These are phyloP conservation scores for Drosophila sechellia DNA, from an alignment of 1,140 invertebrate species.

Conservation along the genomic window DNA sequence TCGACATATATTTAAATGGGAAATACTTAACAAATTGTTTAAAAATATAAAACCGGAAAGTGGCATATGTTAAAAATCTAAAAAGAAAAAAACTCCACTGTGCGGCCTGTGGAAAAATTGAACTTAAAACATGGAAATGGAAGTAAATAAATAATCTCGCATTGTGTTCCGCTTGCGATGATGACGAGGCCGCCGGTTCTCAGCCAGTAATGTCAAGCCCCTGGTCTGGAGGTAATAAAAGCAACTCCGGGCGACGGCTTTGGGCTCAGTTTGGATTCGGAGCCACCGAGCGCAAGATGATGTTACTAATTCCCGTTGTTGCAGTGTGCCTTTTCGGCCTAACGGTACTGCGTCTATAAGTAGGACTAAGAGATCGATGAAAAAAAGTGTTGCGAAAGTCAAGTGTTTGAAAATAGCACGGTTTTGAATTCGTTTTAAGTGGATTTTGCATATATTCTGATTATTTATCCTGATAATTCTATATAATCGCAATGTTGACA, in stretches of 20 bases:
- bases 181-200: conserved; percentile 14
- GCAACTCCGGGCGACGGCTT: conserved; percentile 12
- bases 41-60: no score
- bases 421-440: not conserved
- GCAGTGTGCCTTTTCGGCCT: conserved; percentile 9
- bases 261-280: conserved; percentile 47
- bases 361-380: not conserved
- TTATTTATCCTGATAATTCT: no score
- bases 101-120: conserved; percentile 18
- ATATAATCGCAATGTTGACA: no score
- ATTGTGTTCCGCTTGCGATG: conserved; percentile 21
- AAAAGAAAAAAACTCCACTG: not conserved
- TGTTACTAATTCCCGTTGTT: conserved; percentile 6
- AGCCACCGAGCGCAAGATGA: conserved; percentile 7
- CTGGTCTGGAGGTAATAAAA: conserved; percentile 54
- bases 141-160: conserved; percentile 26
- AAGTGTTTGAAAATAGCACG: not conserved
- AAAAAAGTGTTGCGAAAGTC: no score
- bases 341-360: conserved; percentile 40
- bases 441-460: no score
- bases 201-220: conserved; percentile 24
- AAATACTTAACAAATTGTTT: no score
- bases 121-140: conserved; percentile 18
- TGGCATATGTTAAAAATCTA: not conserved
- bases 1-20: no score